Conservation (phyloP, 2,888 invertebrate genomes). For the Acanthosoma haemorrhoidale region DNA sequence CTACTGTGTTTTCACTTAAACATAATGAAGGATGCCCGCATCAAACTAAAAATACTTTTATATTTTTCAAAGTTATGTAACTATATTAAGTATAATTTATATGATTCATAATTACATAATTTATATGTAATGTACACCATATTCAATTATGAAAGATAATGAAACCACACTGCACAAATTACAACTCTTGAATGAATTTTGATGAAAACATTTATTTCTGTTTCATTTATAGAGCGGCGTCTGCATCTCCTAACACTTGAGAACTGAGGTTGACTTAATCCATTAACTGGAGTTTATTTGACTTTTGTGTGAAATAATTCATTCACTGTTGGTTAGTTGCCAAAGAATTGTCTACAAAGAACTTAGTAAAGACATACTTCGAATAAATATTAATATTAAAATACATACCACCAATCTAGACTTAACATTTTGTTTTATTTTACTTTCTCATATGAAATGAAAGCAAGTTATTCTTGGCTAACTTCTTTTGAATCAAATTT, state of each 20-base stretch:
- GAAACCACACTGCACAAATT: too few species aligned
- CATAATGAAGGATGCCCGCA: too few species aligned
- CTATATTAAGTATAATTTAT: too few species aligned
- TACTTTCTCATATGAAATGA: background rate
- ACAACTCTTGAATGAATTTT: background rate
- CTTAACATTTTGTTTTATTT: background rate
- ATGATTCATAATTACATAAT: too few species aligned
- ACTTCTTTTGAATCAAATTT: background rate
- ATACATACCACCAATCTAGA: conserved; percentile 4
- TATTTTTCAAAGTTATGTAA: too few species aligned
- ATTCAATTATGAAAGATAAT: too few species aligned
- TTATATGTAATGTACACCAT: too few species aligned
- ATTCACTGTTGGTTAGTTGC: conserved; percentile 6
- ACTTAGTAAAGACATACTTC: background rate
- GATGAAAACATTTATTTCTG: background rate
- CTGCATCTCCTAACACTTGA: background rate
- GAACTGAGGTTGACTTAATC: background rate
- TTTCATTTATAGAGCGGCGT: background rate
- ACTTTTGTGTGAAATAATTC: background rate
- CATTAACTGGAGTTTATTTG: background rate
- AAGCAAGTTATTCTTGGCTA: background rate
- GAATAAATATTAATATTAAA: conserved; percentile 1
- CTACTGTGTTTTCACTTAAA: too few species aligned
- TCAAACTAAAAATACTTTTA: too few species aligned
- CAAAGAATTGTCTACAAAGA: conserved; percentile 5